These are phyloP conservation scores for Crotalus helleri DNA, from an alignment of 2,113 vertebrate species.

Conservation along the genomic window DNA sequence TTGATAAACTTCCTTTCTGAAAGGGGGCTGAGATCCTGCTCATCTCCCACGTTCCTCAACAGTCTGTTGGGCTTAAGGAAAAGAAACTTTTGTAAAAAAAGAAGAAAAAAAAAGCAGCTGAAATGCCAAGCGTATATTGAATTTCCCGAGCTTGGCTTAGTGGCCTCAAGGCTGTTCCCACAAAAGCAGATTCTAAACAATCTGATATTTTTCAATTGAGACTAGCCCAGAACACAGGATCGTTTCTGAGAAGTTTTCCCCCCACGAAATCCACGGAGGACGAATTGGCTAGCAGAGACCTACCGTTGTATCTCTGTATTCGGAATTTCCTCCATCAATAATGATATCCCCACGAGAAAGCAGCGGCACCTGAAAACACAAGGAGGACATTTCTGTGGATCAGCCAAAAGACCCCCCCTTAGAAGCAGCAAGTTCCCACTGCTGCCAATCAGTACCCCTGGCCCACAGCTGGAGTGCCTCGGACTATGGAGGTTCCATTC, in stretches of 20 bases:
- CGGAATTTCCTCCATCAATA: slow-evolving; percentile 96
- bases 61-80: background rate
- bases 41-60: background rate
- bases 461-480: background rate
- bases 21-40: background rate
- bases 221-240: background rate
- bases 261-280: background rate
- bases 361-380: slow-evolving; percentile 78
- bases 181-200: background rate
- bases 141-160: background rate
- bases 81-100: background rate
- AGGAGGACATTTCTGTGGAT: no score
- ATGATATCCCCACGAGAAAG: slow-evolving; percentile 89
- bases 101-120: background rate
- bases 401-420: no score
- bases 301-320: slow-evolving; percentile 92
- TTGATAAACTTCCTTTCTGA: background rate
- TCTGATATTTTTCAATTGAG: background rate
- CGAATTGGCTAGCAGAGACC: slow-evolving; percentile 35
- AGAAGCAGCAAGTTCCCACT: slow-evolving; percentile 19
- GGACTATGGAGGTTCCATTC: background rate
- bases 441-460: background rate
- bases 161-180: background rate
- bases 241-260: background rate
- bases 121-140: background rate